Conservation (phyloP, 2,888 invertebrate species). For the Noctua fimbriata region DNA sequence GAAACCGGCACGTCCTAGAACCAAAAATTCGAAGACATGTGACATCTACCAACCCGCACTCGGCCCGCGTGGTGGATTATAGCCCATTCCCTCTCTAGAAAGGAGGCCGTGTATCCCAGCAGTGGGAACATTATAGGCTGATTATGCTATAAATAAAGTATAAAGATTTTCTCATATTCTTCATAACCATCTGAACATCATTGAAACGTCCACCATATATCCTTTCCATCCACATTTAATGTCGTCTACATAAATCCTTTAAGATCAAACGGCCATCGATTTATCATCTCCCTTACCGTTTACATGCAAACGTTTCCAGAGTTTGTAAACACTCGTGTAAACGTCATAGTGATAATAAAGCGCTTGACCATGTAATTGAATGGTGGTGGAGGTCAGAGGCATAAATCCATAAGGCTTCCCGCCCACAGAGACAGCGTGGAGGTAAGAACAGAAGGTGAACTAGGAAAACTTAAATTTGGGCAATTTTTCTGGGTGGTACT, state of each 20-base stretch:
- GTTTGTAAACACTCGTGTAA: conserved; percentile 60
- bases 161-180: neutral
- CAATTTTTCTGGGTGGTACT: no score
- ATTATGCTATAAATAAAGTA: no score
- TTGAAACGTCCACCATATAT: conserved; percentile 9
- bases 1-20: no score
- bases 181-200: neutral
- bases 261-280: conserved; percentile 20
- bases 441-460: conserved; percentile 16
- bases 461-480: no score
- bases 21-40: no score
- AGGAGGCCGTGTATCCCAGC: no score
- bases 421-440: conserved; percentile 37
- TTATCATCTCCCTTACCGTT: conserved; percentile 42
- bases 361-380: conserved; percentile 62
- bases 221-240: neutral
- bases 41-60: no score
- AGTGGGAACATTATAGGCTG: no score
- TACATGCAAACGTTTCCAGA: conserved; percentile 48
- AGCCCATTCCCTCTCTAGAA: no score
- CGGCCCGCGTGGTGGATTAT: no score
- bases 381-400: conserved; percentile 57
- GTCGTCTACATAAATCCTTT: conserved; percentile 41
- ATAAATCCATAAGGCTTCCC: conserved; percentile 57
- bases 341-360: conserved; percentile 62